Evolutionary conservation across 1,140 invertebrate genomes (phyloP), one percentile per base, ranked within the genome.

Genomic region (Sycophaga agraensis): DNA sequence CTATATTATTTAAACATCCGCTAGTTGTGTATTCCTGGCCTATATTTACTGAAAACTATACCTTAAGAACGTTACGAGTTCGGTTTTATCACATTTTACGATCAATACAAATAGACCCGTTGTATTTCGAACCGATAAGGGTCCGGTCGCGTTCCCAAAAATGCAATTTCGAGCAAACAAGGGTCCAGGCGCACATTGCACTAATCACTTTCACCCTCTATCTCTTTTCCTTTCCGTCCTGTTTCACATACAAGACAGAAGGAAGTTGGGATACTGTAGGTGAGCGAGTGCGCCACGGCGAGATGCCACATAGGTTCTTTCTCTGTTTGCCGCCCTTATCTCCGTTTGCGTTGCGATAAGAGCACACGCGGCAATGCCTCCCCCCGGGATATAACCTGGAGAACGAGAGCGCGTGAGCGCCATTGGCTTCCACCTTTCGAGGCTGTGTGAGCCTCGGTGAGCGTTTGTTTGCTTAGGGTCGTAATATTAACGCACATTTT

Each of bases 291-390:
- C 65, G 66, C 59, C 59, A 54, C 43, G 43, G 66, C 71, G 73
- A 77, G 71, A 71, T 64, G 68, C 72, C 51, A 22, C 9, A 4
- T 46, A 2, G 7, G 7, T 5, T 45, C n/a, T 8, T 26, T 26
- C 37, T 35, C 19, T 43, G 74, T 80, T 80, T 78, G 73, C 71
- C 43, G 70, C 70, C 60, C 74, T 80, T 81, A 81, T 81, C 79
- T 77, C 62, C 71, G 78, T 81, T 79, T 81, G 71, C 69, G 70
- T 62, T 77, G 70, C 73, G 79, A 81, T 81, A 81, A 81, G 21
- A 28, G 6, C 21, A 14, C 5, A 8, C 9, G 17, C 31, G 12
- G 21, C 26, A 39, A 45, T 34, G 54, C 19, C 48, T 37, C 26
- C 43, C 45, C 19, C 28, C 2, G 22, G 11, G 7, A 31, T 17